Base-by-base conservation (phyloP, 2,797 vertebrate genomes). In the Lacerta agilis region DNA sequence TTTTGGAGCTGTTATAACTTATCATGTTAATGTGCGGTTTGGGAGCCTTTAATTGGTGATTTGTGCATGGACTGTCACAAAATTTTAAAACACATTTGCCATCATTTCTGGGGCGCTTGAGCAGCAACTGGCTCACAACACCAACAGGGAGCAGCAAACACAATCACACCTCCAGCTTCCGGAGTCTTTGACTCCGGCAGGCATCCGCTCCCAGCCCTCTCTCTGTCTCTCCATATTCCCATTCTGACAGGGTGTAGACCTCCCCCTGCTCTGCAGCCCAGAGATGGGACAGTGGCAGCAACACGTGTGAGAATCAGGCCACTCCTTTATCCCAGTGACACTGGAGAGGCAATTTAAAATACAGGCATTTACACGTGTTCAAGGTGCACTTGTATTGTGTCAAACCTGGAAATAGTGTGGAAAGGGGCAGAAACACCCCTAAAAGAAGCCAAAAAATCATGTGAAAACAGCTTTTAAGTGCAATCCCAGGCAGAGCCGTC, bases 11-110 rank as follows among this genome's bases (percentile, higher is more conserved):
- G 94, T 95, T 94, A 93, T 82, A 87, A 93, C 94, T 95, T 92
- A 95, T 94, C 94, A 91, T 90, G 92, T 92, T 94, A 94, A 95
- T 93, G 94, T 91, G 94, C 91, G 90, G 92, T 94, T 82, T 90
- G 94, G 95, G 95, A 96, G 91, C 75, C 93, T 89, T 93, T 95
- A 95, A 95, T 95, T 95, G 95, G 94, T 94, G 95, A 95, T 96
- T 96, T 95, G 95, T 93, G 94, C 95, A 92, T 15, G 90, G 86
- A 89, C 91, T 95, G 94, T 93, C 94, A 93, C 91, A 88, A 94
- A 95, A 94, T 94, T 95, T 94, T 94, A 95, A 94, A 94, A 94
- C 92, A 93, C 91, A 92, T 93, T 94, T 94, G 82, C 92, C 87
- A 83, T 93, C 94, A 76, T 94, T 94, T 91, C 93, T 89, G 94